Base-by-base conservation (phyloP, 2,888 invertebrate species). In the Suillia variegata region DNA sequence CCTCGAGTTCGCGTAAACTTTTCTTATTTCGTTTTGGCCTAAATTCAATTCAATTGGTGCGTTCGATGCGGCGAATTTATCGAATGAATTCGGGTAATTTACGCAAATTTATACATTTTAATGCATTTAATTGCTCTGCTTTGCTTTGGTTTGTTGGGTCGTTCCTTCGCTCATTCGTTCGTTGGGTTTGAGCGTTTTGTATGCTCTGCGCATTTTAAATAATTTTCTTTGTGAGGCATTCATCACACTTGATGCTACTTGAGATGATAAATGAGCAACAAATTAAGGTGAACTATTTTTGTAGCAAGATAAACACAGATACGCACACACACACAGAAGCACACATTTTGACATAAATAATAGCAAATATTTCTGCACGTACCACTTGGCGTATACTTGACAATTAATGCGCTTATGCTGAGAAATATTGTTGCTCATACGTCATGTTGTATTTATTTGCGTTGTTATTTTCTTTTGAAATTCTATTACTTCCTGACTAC, bases 1-100 rank as follows among this genome's bases (percentile, higher is more conserved):
- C 54, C 38, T 45, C 38, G 4, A 38, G 6, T 38, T 13, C n/a
- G 10, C 38, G n/a, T n/a, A n/a, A n/a, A n/a, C n/a, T n/a, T n/a
- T n/a, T n/a, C n/a, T n/a, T n/a, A 38, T 38, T 12, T 38, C 8
- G 21, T 13, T 20, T 15, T 4, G 26, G n/a, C 51, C 1, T 10
- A 34, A 12, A 6, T 50, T 10, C 18, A 18, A 33, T 12, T 15
- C 33, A 51, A 51, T 51, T 51, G 51, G 42, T 24, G 54, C 54
- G 20, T 42, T 21, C 24, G 12, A 12, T 38, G 31, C 53, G 51
- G n/a, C n/a, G n/a, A n/a, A 34, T 34, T 15, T n/a, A n/a, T n/a
- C n/a, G n/a, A n/a, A n/a, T n/a, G n/a, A n/a, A n/a, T n/a, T n/a
- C n/a, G n/a, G n/a, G n/a, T n/a, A n/a, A n/a, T n/a, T n/a, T n/a